Evolutionary conservation across 2,797 vertebrate genomes (phyloP), one percentile per base, ranked within the genome.

Genomic region (Alosa sapidissima): DNA sequence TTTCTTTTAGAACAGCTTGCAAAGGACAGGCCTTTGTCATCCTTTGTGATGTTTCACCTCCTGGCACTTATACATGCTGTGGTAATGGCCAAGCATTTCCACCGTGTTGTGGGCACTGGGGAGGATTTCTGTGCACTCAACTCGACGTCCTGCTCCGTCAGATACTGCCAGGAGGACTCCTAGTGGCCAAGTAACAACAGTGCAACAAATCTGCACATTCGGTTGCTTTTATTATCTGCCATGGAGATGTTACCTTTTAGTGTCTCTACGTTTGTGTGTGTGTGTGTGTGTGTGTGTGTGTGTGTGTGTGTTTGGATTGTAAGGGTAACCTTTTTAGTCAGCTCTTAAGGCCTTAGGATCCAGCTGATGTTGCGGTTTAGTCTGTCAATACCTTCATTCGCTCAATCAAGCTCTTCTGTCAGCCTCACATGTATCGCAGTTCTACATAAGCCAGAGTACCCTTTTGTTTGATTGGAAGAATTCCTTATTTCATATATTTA

Each of bases 141-240:
- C 68, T 75, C 68, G 19, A 75, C 84, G 19, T 60, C 52, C 75
- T 82, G 9, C 68, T 85, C 68, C n/a, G 68, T 89, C 81, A 51
- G 36, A 82, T 86, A 82, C 86, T 85, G 84, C 84, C 88, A 88
- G 88, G 86, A 89, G 90, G 90, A 90, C 90, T 89, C 88, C 90
- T 89, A 88, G 89, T 91, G 90, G 90, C 81, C 85, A 88, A 51
- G 72, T 52, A 45, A 0, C 19, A 49, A 41, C 9, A 14, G 3
- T 68, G 82, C 60, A 68, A 41, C 68, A 75, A 19, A 28, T 48
- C 82, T 68, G 82, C 51, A 36, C 41, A 62, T 72, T 28, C 68
- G 21, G 48, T 60, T n/a, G 36, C 49, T 52, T 72, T 52, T n/a
- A 65, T 62, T 72, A 33, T 72, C 65, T 72, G 33, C 13, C 33